Evolutionary conservation across 2,888 invertebrate species (phyloP).

Genomic region (Drosophila limbata): DNA sequence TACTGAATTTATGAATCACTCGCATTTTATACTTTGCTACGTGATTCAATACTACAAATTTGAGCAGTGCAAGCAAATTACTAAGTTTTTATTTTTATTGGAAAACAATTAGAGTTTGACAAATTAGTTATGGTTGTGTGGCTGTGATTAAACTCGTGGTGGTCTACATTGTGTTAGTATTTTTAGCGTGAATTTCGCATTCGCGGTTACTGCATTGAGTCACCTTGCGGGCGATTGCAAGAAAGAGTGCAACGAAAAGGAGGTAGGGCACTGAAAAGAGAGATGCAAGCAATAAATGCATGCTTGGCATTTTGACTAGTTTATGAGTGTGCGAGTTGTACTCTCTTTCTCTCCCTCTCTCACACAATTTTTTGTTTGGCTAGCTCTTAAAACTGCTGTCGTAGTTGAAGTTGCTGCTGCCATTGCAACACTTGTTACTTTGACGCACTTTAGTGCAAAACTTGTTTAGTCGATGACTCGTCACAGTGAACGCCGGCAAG

Average conservation of each 20-base stretch:
- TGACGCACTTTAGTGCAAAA: slow-evolving; percentile 52
- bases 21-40: slow-evolving; percentile 40
- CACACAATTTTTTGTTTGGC: slow-evolving; percentile 12
- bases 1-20: slow-evolving; percentile 55
- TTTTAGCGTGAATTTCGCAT: slow-evolving; percentile 31
- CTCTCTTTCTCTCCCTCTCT: slow-evolving; percentile 6
- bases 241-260: neutral
- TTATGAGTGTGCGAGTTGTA: slow-evolving; percentile 29
- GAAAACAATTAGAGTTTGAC: slow-evolving; percentile 10
- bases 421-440: slow-evolving; percentile 41
- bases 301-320: slow-evolving; percentile 12
- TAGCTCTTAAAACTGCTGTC: slow-evolving; percentile 28
- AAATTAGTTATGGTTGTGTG: slow-evolving; percentile 33
- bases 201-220: slow-evolving; percentile 35
- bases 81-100: slow-evolving; percentile 8
- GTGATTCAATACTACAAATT: slow-evolving; percentile 54
- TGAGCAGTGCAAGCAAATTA: slow-evolving; percentile 34
- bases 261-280: neutral
- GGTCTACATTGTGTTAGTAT: slow-evolving; percentile 22
- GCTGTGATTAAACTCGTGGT: slow-evolving; percentile 36
- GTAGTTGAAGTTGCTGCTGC: slow-evolving; percentile 7
- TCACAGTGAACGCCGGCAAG: slow-evolving; percentile 31
- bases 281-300: slow-evolving; percentile 2
- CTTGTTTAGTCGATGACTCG: slow-evolving; percentile 44
- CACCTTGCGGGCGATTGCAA: slow-evolving; percentile 17